Evolutionary conservation across 2,797 vertebrate species (phyloP), one percentile per base, ranked within the genome.

Genomic region (Buceros bicornis): DNA sequence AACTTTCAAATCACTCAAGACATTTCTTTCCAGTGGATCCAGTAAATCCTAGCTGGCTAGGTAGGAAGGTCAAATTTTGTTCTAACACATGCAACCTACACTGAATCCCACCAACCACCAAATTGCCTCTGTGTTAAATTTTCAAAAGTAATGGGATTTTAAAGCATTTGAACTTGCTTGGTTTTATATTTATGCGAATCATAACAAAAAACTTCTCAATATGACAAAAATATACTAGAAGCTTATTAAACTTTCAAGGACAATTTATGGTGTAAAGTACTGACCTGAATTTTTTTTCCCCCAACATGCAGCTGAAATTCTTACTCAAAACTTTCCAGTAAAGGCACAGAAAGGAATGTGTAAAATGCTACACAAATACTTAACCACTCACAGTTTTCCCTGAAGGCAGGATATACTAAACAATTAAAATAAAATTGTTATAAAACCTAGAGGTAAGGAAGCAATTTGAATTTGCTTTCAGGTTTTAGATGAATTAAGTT

Each of bases 391-490:
- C 40, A 50, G 72, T 64, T 92, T 22, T 67, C 31, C 26, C 47
- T 14, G 16, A 90, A 87, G 37, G 37, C 33, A 80, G 33, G 35
- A 60, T 65, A 51, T 33, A 70, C 33, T 43, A 58, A 89, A 74
- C 2, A 1, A 33, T 31, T 76, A 74, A 80, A 48, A 57, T 37
- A 89, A 64, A 90, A 87, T 42, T 83, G 53, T 42, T 91, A 33
- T 10, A 42, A 48, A n/a, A 35, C 24, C 58, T 61, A 31, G 29
- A 60, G 14, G 43, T 31, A 89, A 84, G 31, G 22, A 50, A 64
- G 40, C 22, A 79, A 92, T 89, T 28, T 84, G 13, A 74, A 89
- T 77, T 82, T 89, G 33, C 65, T 84, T 83, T 88, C 69, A 74
- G 35, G 77, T 88, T 94, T 62, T 87, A 94, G 54, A 69, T 45